Evolutionary conservation across 2,797 vertebrate species (phyloP).

Genomic region (Scyliorhinus canicula): DNA sequence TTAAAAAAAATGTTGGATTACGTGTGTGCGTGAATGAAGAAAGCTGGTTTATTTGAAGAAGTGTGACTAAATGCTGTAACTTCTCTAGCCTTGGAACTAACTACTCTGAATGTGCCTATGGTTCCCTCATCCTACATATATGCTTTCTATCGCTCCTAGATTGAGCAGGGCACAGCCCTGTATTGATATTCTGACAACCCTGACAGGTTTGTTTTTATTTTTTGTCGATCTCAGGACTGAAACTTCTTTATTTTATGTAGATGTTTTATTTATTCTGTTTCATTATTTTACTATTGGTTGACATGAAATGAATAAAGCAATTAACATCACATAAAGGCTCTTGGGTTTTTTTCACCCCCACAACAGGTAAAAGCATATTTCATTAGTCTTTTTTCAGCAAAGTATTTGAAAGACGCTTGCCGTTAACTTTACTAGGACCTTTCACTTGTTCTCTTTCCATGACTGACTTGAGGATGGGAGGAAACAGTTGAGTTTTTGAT

Average conservation of each 20-base stretch:
- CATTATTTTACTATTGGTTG: constrained; percentile 61
- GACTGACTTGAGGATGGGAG: background rate
- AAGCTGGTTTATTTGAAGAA: constrained; percentile 38
- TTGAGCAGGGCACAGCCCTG: constrained; percentile 42
- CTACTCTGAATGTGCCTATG: constrained; percentile 66
- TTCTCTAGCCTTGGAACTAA: constrained; percentile 62
- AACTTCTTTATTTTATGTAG: constrained; percentile 61
- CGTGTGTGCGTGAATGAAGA: constrained; percentile 29
- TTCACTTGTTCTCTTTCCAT: background rate
- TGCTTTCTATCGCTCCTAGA: constrained; percentile 48
- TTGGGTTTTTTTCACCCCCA: background rate
- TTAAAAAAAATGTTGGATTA: constrained; percentile 47
- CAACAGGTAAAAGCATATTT: background rate
- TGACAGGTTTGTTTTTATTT: constrained; percentile 43
- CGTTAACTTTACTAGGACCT: background rate
- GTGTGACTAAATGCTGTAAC: constrained; percentile 55
- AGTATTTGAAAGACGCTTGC: background rate
- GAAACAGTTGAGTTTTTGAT: background rate
- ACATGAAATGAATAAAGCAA: constrained; percentile 62
- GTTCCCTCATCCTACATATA: constrained; percentile 57
- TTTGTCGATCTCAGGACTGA: constrained; percentile 66
- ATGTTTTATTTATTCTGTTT: constrained; percentile 60
- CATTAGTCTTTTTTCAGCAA: background rate
- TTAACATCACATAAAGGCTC: constrained; percentile 51
- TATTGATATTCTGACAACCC: constrained; percentile 46